Base-by-base conservation (phyloP, 2,113 vertebrate genomes). In the Hoplias malabaricus region DNA sequence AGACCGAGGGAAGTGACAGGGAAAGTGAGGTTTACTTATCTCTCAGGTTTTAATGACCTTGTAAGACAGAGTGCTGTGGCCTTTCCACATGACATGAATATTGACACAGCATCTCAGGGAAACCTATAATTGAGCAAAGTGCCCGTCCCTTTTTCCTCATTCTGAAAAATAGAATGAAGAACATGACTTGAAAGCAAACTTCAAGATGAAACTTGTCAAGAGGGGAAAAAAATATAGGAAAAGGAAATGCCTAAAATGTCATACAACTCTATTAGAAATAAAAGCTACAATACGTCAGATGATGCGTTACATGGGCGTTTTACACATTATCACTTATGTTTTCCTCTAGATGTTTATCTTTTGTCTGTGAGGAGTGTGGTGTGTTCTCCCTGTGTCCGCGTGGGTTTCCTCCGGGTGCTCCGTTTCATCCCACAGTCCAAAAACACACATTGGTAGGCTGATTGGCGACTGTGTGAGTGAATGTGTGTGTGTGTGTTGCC, bases 41-140 rank as follows among this genome's bases (percentile, higher is more conserved):
- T 42, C 23, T 5, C 34, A 23, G 36, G 48, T 43, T 68, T 69
- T 77, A 68, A 77, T 5, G 63, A 57, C 25, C 27, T 42, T 27
- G 38, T 68, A 31, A 57, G 63, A 43, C 63, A 16, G 38, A 68
- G 50, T 16, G 40, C 59, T 13, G 11, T 57, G 36, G 12, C 66
- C 40, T 57, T 77, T 77, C 36, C n/a, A 46, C 50, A 77, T 67
- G 73, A 42, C 73, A 42, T 33, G 14, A 69, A 23, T 43, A 77
- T 69, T 59, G 61, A 68, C 27, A 38, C 21, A 0, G 43, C 4
- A 4, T n/a, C 31, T 36, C 31, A n/a, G n/a, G 42, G n/a, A 53
- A 65, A 50, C 12, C 61, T 38, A 5, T 34, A 31, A 36, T 31
- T 46, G 19, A 62, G 23, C 13, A 67, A 27, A 42, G 19, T 19